Evolutionary conservation across 2,113 vertebrate genomes (phyloP).

Genomic region (Suricata suricatta): DNA sequence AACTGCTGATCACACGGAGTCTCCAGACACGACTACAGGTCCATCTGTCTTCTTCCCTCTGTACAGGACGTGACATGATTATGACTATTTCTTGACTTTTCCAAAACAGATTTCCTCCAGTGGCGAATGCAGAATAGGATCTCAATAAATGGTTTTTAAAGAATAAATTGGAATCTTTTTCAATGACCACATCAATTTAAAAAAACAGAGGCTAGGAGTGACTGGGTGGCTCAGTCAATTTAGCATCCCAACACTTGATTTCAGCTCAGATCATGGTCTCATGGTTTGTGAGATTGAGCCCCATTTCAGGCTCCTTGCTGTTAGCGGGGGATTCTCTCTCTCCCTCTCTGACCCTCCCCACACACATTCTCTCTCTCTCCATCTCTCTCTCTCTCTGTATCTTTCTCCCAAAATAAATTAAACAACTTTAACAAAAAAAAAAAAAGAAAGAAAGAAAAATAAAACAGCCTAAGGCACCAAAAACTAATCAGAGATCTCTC

Average conservation of each 20-base stretch:
- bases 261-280: too few relatives aligned
- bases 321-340: too few relatives aligned
- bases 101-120: not conserved
- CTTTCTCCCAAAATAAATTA: too few relatives aligned
- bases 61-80: not conserved
- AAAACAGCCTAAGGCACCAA: not conserved
- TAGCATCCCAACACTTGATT: too few relatives aligned
- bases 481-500: not conserved
- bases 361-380: too few relatives aligned
- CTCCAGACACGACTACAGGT: fast-evolving
- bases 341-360: too few relatives aligned
- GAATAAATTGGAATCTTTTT: not conserved
- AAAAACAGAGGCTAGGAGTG: not conserved
- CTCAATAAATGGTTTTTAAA: not conserved
- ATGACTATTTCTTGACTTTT: not conserved
- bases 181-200: not conserved
- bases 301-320: too few relatives aligned
- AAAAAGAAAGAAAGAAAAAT: too few relatives aligned
- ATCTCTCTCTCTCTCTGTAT: too few relatives aligned
- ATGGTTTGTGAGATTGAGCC: too few relatives aligned
- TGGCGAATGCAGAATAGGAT: not conserved
- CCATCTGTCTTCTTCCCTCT: not conserved
- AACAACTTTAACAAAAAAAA: too few relatives aligned
- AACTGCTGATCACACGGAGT: fast-evolving
- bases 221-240: too few relatives aligned